These are phyloP conservation scores for Seira sanloemensis DNA, from an alignment of 2,888 invertebrate genomes.

Conservation along the genomic window DNA sequence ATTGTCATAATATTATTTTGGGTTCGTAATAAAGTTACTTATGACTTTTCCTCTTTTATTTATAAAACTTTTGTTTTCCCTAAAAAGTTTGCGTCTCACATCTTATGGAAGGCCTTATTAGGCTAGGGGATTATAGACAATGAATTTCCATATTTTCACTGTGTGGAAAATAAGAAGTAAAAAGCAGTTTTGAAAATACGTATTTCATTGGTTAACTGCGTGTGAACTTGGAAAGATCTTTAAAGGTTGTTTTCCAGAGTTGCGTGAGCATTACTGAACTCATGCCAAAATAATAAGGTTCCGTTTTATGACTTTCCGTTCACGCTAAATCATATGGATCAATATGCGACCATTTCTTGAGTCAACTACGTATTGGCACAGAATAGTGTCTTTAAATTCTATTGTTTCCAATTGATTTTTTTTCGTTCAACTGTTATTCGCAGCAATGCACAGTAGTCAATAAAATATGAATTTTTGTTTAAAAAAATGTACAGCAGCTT, in stretches of 20 bases:
- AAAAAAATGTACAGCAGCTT: not conserved
- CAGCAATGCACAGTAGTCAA: not conserved
- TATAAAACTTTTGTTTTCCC: not conserved
- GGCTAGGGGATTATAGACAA: not conserved
- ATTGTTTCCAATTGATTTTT: not conserved
- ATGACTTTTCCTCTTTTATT: not conserved
- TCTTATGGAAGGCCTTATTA: not conserved
- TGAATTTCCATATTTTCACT: not conserved
- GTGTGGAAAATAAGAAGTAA: not conserved
- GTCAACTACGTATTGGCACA: not conserved
- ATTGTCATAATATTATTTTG: not conserved
- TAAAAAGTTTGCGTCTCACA: not conserved
- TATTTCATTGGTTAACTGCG: conserved; percentile 30
- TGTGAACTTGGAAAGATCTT: conserved; percentile 20
- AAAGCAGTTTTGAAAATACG: not conserved
- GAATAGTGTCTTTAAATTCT: not conserved
- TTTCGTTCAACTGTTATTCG: too few relatives aligned
- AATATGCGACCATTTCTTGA: not conserved
- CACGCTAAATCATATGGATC: not conserved
- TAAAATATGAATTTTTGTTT: not conserved
- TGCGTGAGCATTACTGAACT: not conserved
- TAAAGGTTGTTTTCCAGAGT: not conserved
- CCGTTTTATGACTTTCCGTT: not conserved
- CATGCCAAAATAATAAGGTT: not conserved
- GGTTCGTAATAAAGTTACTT: not conserved